Conservation (phyloP, 2,797 vertebrate genomes). For the Acanthurus tractus region DNA sequence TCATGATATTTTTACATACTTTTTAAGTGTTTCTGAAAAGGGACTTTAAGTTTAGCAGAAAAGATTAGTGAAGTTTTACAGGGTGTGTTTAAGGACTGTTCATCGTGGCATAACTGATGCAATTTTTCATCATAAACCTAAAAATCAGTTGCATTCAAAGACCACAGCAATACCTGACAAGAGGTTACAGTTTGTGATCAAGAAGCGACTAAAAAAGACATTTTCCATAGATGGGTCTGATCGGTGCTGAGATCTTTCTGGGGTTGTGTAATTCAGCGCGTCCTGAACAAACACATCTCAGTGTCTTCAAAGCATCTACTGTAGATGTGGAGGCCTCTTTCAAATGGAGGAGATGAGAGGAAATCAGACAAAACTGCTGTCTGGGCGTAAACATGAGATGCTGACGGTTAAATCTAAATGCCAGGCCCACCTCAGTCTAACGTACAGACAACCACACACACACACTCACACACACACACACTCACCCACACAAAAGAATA, state of each 20-base stretch:
- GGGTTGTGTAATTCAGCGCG: conserved; percentile 63
- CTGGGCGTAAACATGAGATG: conserved; percentile 56
- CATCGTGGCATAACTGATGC: conserved; percentile 2
- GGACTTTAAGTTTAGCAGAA: background rate
- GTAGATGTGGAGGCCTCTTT: conserved; percentile 49
- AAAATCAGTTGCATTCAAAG: conserved; percentile 40
- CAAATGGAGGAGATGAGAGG: conserved; percentile 50
- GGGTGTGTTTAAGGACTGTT: too few relatives aligned
- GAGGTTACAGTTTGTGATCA: conserved; percentile 48
- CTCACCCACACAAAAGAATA: conserved; percentile 5
- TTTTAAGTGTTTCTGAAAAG: background rate
- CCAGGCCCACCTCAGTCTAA: conserved; percentile 68
- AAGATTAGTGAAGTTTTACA: background rate
- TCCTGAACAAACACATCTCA: conserved; percentile 27
- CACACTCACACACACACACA: conserved; percentile 32
- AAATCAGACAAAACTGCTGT: conserved; percentile 55
- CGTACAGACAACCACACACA: conserved; percentile 40
- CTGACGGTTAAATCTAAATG: conserved; percentile 76
- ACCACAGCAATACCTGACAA: conserved; percentile 11
- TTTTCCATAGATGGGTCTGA: conserved; percentile 66
- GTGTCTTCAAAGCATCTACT: conserved; percentile 34
- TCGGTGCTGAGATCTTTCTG: conserved; percentile 52
- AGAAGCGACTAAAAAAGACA: conserved; percentile 26
- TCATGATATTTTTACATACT: too few relatives aligned
- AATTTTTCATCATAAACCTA: conserved; percentile 8